phyloP scores from a whole-genome alignment of 23 tunicate species.

The Botrylloides violaceus region DNA sequence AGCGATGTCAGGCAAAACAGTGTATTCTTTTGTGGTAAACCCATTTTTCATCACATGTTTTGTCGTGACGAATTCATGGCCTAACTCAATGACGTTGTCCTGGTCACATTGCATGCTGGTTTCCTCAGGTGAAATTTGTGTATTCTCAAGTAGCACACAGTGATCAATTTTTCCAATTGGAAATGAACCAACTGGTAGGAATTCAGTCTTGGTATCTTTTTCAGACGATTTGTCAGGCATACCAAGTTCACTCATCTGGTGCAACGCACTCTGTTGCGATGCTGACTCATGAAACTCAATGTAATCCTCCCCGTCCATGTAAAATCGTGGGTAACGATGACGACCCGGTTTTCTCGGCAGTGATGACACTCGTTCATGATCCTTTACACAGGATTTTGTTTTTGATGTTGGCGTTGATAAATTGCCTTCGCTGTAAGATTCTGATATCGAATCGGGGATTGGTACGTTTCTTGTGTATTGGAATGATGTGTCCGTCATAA shows the following conservation, averaged over 20 bases:
- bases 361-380: slow-evolving; percentile 3
- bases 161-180: neutral
- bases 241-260: neutral
- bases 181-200: neutral
- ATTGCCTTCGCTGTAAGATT: neutral
- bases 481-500: slow-evolving; percentile 17
- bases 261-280: neutral
- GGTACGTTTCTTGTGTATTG: neutral
- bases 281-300: slow-evolving; percentile 5
- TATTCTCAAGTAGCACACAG: neutral
- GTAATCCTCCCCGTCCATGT: slow-evolving; percentile 21
- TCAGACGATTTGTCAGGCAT: too few relatives aligned
- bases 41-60: neutral
- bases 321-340: slow-evolving; percentile 20
- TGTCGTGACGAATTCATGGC: neutral
- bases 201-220: neutral
- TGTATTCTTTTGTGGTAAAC: neutral
- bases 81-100: neutral
- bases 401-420: neutral
- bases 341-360: slow-evolving; percentile 19
- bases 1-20: neutral
- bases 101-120: neutral
- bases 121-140: neutral
- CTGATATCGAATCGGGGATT: neutral
- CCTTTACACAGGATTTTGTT: neutral